Percentiles rank a stretch among this genome's conserved stretches.
phyloP scores from a whole-genome alignment of 2,797 vertebrate species.

The Ctenochaetus hawaiiensis region DNA sequence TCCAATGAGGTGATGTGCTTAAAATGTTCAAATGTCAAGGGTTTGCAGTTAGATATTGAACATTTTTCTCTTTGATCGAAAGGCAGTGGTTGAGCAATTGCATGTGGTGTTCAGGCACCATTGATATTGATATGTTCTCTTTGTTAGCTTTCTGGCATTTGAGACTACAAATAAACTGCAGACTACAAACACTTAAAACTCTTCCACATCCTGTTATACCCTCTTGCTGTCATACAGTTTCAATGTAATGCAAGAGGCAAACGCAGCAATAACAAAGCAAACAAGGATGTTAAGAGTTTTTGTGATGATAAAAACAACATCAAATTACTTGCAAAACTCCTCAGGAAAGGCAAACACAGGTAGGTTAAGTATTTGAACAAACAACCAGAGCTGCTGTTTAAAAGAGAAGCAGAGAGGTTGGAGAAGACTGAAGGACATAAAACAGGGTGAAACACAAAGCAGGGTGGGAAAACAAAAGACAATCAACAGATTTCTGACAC shows the following conservation, averaged over 20 bases:
- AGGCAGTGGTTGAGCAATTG: not conserved
- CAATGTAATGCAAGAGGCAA: not conserved
- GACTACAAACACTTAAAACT: not conserved
- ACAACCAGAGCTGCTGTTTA: not conserved
- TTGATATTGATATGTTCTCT: not conserved
- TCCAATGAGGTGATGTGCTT: not conserved
- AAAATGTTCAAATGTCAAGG: not conserved
- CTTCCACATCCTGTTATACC: not conserved
- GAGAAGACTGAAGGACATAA: not conserved
- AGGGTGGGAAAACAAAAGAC: conserved; percentile 1
- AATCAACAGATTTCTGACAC: conserved; percentile 35
- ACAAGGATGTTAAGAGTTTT: not conserved
- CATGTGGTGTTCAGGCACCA: not conserved
- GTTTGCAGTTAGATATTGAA: conserved; percentile 1
- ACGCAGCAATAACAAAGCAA: not conserved
- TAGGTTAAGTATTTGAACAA: not conserved
- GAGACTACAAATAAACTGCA: not conserved
- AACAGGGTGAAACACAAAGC: conserved; percentile 5
- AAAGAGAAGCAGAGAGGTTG: not conserved
- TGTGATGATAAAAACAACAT: not conserved
- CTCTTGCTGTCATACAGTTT: not conserved
- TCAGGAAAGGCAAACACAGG: not conserved
- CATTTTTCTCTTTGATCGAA: conserved; percentile 3
- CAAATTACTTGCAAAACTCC: not conserved
- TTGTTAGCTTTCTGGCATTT: not conserved